These are phyloP conservation scores for Drosophila asahinai DNA, from an alignment of 1,140 invertebrate genomes.

Conservation along the genomic window DNA sequence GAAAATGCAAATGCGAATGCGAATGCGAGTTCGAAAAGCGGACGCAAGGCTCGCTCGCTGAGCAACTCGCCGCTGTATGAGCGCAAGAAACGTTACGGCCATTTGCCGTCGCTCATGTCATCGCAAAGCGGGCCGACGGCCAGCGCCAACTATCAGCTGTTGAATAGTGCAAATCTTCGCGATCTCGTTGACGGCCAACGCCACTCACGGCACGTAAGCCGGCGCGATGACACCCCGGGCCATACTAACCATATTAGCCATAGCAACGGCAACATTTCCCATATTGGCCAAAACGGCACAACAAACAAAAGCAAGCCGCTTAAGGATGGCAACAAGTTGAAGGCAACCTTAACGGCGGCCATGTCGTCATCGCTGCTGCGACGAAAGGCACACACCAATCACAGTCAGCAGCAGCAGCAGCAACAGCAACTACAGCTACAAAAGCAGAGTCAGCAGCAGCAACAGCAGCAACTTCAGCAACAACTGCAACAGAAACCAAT, in stretches of 20 bases:
- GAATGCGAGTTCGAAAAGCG: slow-evolving; percentile 55
- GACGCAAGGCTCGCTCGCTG: slow-evolving; percentile 74
- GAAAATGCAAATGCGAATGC: slow-evolving; percentile 46
- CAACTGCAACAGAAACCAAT: slow-evolving; percentile 34
- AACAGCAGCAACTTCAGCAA: too few species aligned
- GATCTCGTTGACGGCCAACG: slow-evolving; percentile 73
- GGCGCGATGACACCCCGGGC: slow-evolving; percentile 65
- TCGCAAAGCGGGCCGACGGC: slow-evolving; percentile 61
- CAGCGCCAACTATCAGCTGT: slow-evolving; percentile 70
- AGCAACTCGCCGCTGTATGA: slow-evolving; percentile 76
- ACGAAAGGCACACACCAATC: slow-evolving; percentile 63
- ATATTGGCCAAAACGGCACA: slow-evolving; percentile 19
- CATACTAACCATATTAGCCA: slow-evolving; percentile 19
- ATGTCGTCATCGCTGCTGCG: slow-evolving; percentile 71
- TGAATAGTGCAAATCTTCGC: slow-evolving; percentile 69
- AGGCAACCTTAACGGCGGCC: slow-evolving; percentile 70
- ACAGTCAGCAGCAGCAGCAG: slow-evolving; percentile 49
- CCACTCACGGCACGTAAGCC: slow-evolving; percentile 79
- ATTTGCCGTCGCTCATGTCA: slow-evolving; percentile 71
- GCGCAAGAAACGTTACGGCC: slow-evolving; percentile 74
- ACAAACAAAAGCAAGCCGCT: slow-evolving; percentile 44
- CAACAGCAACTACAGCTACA: slow-evolving; percentile 35
- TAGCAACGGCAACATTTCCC: slow-evolving; percentile 19
- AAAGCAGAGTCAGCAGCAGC: not conserved
- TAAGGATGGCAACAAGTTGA: slow-evolving; percentile 71